These are phyloP conservation scores for Drosophila pegasa DNA, from an alignment of 2,888 invertebrate species.

Conservation along the genomic window DNA sequence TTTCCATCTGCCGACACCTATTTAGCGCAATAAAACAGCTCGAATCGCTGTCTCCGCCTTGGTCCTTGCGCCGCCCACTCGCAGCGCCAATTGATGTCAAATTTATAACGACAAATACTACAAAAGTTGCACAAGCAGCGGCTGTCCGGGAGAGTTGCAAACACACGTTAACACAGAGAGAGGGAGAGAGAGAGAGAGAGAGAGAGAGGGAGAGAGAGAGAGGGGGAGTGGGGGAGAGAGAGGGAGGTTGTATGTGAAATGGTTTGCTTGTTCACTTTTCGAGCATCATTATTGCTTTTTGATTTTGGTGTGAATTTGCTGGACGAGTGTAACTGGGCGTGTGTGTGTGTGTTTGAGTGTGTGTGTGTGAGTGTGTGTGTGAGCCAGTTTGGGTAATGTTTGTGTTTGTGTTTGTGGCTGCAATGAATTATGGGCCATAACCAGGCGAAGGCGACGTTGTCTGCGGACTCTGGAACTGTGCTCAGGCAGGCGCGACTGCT, in stretches of 20 bases:
- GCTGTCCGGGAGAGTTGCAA: conserved; percentile 15
- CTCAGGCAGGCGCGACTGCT: conserved; percentile 42
- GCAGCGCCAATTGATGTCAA: conserved; percentile 81
- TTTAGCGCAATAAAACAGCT: conserved; percentile 10
- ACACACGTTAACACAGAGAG: conserved; percentile 26
- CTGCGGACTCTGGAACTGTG: conserved; percentile 51
- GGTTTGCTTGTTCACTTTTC: conserved; percentile 59
- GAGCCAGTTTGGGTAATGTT: conserved; percentile 22
- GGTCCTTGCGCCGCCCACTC: conserved; percentile 34
- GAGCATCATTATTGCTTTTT: conserved; percentile 79
- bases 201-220: too few species aligned
- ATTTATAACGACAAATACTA: conserved; percentile 78
- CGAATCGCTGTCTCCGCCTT: conserved; percentile 5
- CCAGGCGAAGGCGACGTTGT: conserved; percentile 20
- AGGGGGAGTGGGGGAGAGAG: too few species aligned
- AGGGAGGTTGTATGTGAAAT: conserved; percentile 26
- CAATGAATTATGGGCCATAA: conserved; percentile 66
- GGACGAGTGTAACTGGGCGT: conserved; percentile 28
- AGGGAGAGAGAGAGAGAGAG: too few species aligned
- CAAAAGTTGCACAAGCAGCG: conserved; percentile 40
- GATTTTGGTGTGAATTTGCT: conserved; percentile 76
- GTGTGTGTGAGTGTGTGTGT: conserved; percentile 3
- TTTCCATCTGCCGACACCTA: neutral
- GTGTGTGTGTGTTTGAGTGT: neutral
- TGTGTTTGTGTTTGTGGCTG: conserved; percentile 37